Evolutionary conservation across 2,797 vertebrate genomes (phyloP).

Genomic region (Myoxocephalus aenaeus): DNA sequence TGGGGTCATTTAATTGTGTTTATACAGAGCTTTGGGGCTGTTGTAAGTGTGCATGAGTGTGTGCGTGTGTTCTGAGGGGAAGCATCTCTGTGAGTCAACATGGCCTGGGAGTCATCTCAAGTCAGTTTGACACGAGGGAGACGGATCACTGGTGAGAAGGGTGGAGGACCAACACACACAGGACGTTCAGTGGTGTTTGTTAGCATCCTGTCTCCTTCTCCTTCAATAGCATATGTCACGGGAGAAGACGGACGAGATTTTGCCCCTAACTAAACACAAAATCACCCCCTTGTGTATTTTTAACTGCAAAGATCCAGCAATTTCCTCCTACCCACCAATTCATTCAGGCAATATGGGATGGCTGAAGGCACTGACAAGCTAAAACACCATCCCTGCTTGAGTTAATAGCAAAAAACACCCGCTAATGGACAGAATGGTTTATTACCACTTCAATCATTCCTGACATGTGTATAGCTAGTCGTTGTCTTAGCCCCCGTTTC

Average conservation of each 20-base stretch:
- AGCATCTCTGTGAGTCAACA: constrained; percentile 74
- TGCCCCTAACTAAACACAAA: constrained; percentile 74
- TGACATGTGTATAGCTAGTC: constrained; percentile 73
- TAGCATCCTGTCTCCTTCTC: constrained; percentile 70
- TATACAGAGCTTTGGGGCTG: constrained; percentile 69
- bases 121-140: constrained; percentile 68
- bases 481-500: constrained; percentile 60
- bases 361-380: constrained; percentile 66
- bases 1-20: constrained; percentile 76
- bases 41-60: constrained; percentile 51
- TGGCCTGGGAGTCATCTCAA: constrained; percentile 74
- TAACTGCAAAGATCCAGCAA: constrained; percentile 66
- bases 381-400: constrained; percentile 63
- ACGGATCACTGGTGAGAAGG: constrained; percentile 73
- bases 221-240: constrained; percentile 68
- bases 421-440: constrained; percentile 79
- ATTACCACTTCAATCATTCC: constrained; percentile 78
- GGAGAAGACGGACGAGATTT: constrained; percentile 73
- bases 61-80: constrained; percentile 46
- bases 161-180: constrained; percentile 67
- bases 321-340: constrained; percentile 67
- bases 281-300: constrained; percentile 77
- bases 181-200: constrained; percentile 66
- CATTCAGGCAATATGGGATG: constrained; percentile 59
- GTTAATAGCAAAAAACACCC: constrained; percentile 71